Conservation (phyloP, 2,888 invertebrate genomes). For the Imbricaverruca yamaguchii region DNA sequence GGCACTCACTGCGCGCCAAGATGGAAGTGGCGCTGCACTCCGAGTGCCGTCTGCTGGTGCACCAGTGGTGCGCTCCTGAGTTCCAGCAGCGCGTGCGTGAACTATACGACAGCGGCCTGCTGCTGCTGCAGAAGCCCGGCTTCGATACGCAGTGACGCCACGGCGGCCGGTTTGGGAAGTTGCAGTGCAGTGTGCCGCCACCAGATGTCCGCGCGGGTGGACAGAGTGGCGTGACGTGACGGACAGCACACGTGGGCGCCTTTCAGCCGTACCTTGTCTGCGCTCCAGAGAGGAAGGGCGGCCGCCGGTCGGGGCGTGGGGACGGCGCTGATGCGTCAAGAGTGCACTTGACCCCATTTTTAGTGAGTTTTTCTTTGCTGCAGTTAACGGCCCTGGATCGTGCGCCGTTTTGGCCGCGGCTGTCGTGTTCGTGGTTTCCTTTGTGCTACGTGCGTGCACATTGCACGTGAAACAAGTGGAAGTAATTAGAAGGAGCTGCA, state of each 20-base stretch:
- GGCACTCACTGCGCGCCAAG: conserved; percentile 51
- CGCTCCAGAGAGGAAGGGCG: too few relatives aligned
- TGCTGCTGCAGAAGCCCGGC: conserved; percentile 17
- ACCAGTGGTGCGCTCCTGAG: conserved; percentile 65
- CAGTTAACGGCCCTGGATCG: too few relatives aligned
- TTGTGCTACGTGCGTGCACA: too few relatives aligned
- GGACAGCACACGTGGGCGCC: neutral
- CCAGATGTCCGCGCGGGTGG: neutral
- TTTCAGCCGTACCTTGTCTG: neutral
- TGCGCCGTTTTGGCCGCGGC: too few relatives aligned
- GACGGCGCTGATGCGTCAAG: too few relatives aligned
- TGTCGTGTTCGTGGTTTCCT: too few relatives aligned
- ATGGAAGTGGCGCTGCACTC: conserved; percentile 55
- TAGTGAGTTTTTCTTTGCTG: too few relatives aligned
- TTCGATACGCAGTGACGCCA: conserved; percentile 9
- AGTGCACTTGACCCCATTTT: too few relatives aligned
- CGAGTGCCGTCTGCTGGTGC: conserved; percentile 58
- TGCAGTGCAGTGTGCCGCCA: neutral
- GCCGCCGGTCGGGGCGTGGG: too few relatives aligned
- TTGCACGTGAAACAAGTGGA: too few relatives aligned
- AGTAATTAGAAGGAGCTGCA: too few relatives aligned
- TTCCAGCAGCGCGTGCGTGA: conserved; percentile 51
- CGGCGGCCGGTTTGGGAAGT: neutral
- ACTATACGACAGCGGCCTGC: conserved; percentile 24
- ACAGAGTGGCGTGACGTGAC: neutral